Percentiles rank a stretch among this genome's conserved stretches.
Evolutionary conservation across 2,113 vertebrate species (phyloP).

Genomic region (Malaclemys terrapin): DNA sequence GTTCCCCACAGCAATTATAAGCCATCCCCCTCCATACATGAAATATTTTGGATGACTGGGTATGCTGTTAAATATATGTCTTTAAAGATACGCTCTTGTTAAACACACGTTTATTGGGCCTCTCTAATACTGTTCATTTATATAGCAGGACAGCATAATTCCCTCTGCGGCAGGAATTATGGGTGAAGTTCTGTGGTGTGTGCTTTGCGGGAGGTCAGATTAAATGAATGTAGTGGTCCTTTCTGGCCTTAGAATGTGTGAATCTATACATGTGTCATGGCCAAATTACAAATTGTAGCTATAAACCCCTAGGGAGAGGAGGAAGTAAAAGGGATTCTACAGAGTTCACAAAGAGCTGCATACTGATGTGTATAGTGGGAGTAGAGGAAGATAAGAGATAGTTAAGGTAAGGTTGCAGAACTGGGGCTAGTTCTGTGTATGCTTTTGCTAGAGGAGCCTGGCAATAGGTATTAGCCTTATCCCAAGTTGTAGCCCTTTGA

Average conservation of each 20-base stretch:
- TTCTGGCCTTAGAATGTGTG: constrained; percentile 29
- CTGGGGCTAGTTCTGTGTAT: not conserved
- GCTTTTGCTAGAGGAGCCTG: not conserved
- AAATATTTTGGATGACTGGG: not conserved
- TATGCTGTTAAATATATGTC: not conserved
- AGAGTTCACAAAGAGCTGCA: not conserved
- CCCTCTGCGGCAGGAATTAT: constrained; percentile 2
- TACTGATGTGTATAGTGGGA: not conserved
- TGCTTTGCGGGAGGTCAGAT: constrained; percentile 19
- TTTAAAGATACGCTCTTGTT: not conserved
- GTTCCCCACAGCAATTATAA: not conserved
- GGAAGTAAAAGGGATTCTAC: not conserved
- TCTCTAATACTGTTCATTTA: not conserved
- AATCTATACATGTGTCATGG: not conserved
- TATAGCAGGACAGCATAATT: not conserved
- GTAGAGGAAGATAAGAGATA: not conserved
- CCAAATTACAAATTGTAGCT: not conserved
- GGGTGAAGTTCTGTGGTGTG: not conserved
- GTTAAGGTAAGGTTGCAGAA: not conserved
- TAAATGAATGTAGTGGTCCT: constrained; percentile 31
- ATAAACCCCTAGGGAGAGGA: not conserved
- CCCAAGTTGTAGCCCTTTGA: not conserved
- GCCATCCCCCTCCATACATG: not conserved
- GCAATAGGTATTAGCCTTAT: not conserved
- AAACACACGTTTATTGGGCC: not conserved